Conservation (phyloP, 1,140 invertebrate genomes). For the Trinorchestia longiramus region DNA sequence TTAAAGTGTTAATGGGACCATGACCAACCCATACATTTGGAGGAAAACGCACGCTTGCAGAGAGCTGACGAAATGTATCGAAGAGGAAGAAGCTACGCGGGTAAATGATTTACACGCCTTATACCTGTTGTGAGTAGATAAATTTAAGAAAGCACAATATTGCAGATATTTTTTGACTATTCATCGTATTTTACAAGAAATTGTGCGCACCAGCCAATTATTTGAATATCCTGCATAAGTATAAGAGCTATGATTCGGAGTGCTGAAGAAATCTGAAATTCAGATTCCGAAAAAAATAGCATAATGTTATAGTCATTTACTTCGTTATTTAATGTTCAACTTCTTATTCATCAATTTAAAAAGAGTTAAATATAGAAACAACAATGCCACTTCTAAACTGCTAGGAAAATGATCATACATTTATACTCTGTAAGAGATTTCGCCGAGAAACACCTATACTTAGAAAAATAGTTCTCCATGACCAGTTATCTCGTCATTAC, state of each 20-base stretch:
- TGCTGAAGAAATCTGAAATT: neutral
- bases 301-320: too few species aligned
- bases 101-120: neutral
- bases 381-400: too few species aligned
- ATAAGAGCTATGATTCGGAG: neutral
- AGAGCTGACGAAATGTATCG: neutral
- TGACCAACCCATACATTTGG: neutral
- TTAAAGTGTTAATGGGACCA: neutral
- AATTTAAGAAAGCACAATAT: neutral
- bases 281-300: too few species aligned
- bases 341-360: too few species aligned
- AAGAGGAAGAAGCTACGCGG: neutral
- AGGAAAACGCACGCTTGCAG: neutral
- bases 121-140: neutral
- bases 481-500: neutral
- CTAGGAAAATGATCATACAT: too few species aligned
- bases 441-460: too few species aligned
- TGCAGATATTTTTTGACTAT: neutral
- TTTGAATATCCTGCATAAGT: neutral
- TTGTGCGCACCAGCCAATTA: neutral
- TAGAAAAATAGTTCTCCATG: too few species aligned
- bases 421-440: too few species aligned
- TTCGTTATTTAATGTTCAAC: neutral
- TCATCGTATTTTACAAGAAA: neutral
- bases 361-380: too few species aligned